phyloP scores from a whole-genome alignment of 2,113 vertebrate species.

The Cottus gobio region DNA sequence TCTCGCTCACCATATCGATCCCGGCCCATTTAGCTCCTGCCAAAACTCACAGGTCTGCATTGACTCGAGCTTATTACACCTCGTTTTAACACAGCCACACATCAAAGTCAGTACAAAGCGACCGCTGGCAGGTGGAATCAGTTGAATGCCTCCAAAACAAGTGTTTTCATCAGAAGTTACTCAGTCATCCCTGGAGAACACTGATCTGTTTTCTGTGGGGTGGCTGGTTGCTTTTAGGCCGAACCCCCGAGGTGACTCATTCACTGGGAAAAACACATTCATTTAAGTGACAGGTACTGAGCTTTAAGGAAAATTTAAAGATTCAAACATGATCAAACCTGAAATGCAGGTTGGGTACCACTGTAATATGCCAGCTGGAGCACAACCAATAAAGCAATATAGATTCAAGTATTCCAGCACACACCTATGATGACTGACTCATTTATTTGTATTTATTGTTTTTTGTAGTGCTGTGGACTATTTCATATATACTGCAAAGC shows the following conservation, averaged over 20 bases:
- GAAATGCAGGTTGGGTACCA: neutral
- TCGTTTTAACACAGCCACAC: slow-evolving; percentile 34
- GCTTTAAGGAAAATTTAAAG: neutral
- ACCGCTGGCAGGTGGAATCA: slow-evolving; percentile 29
- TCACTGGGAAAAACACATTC: neutral
- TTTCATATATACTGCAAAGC: neutral
- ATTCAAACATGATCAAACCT: neutral
- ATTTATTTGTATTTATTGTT: neutral
- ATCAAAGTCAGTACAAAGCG: slow-evolving; percentile 52
- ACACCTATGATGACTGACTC: no score
- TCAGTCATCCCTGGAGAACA: slow-evolving; percentile 1
- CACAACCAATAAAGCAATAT: neutral
- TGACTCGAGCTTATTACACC: slow-evolving; percentile 71
- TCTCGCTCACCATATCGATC: slow-evolving; percentile 70
- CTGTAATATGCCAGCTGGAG: neutral
- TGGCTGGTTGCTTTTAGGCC: neutral
- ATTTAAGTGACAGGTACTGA: neutral
- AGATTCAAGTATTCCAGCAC: neutral
- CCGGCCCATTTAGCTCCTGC: slow-evolving; percentile 71
- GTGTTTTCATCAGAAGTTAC: slow-evolving; percentile 41
- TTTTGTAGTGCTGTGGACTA: neutral
- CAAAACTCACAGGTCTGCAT: slow-evolving; percentile 75
- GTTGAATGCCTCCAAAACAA: slow-evolving; percentile 32
- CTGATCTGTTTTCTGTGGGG: slow-evolving; percentile 16
- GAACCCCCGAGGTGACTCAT: neutral